phyloP scores from a whole-genome alignment of 2,113 vertebrate genomes.

The Scortum barcoo region DNA sequence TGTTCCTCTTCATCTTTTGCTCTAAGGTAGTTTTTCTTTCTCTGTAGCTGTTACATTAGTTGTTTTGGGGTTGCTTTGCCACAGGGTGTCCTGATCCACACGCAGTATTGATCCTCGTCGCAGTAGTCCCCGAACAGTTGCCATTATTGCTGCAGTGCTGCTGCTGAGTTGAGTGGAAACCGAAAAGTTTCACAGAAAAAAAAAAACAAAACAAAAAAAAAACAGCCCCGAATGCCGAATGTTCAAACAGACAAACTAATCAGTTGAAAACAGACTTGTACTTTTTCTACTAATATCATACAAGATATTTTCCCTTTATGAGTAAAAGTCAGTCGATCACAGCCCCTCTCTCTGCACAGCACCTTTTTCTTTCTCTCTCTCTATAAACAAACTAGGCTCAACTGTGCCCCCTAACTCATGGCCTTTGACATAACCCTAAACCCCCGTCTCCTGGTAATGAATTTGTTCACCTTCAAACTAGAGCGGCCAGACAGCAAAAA shows the following conservation, averaged over 20 bases:
- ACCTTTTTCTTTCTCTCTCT: slow-evolving; percentile 21
- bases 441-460: slow-evolving; percentile 34
- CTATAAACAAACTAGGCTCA: slow-evolving; percentile 61
- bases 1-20: slow-evolving; percentile 52
- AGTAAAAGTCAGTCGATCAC: slow-evolving; percentile 18
- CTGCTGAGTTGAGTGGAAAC: slow-evolving; percentile 40
- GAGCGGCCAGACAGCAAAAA: background rate
- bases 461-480: slow-evolving; percentile 40
- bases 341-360: background rate
- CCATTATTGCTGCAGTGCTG: slow-evolving; percentile 35
- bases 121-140: slow-evolving; percentile 39
- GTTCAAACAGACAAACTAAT: slow-evolving; percentile 29
- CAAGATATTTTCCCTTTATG: background rate
- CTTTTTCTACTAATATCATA: background rate
- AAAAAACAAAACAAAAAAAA: too few species aligned
- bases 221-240: slow-evolving; percentile 6
- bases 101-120: slow-evolving; percentile 47
- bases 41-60: slow-evolving; percentile 14
- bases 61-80: slow-evolving; percentile 44
- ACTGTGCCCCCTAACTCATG: slow-evolving; percentile 63
- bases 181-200: slow-evolving; percentile 13
- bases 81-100: slow-evolving; percentile 42
- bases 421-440: slow-evolving; percentile 63
- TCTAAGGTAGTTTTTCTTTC: slow-evolving; percentile 39
- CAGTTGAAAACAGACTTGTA: slow-evolving; percentile 13